Conservation (phyloP, 1,140 invertebrate species). For the Apocrypta bakeri region DNA sequence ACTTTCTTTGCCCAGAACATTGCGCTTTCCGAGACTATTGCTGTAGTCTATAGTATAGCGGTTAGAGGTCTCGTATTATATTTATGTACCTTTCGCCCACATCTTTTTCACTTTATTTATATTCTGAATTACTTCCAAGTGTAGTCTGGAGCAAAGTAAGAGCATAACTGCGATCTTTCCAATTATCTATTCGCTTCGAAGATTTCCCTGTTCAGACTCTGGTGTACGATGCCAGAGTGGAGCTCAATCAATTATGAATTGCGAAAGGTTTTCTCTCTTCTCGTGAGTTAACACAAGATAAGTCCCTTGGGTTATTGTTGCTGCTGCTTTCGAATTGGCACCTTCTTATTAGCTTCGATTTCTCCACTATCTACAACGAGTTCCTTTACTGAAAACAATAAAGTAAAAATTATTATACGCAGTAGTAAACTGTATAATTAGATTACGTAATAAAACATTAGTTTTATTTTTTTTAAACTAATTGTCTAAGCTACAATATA, state of each 20-base stretch:
- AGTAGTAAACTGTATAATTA: background rate
- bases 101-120: background rate
- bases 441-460: background rate
- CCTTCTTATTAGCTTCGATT: background rate
- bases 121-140: background rate
- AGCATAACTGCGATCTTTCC: background rate
- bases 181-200: background rate
- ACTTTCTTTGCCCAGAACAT: constrained; percentile 15
- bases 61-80: background rate
- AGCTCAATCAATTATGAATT: background rate
- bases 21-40: background rate
- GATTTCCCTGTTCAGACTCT: background rate
- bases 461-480: background rate
- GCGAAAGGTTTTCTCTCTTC: background rate
- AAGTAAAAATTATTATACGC: background rate
- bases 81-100: background rate
- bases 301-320: background rate
- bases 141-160: background rate
- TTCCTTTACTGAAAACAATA: background rate
- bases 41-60: no score
- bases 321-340: background rate
- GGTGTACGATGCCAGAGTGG: background rate
- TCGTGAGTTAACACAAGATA: background rate
- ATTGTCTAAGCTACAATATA: no score
- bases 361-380: background rate